Evolutionary conservation across 1,140 invertebrate species (phyloP), one percentile per base, ranked within the genome.

Genomic region (Solen grandis): DNA sequence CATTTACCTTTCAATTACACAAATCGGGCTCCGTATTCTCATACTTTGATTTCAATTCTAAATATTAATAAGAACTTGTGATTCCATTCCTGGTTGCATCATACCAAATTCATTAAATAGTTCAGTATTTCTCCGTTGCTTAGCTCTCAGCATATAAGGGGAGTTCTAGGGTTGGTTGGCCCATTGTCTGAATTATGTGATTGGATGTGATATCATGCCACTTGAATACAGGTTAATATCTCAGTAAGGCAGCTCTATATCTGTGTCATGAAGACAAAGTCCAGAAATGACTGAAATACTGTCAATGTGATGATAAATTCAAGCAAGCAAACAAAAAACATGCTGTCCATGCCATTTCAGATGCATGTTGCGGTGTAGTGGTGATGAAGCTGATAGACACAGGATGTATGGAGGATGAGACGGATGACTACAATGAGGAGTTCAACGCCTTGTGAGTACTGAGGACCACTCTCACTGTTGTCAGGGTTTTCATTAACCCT

Each of bases 351-450:
- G 10, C 5, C 46, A 27, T 59, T 69, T 13, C 13, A 80, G 68
- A 80, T 65, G 66, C 68, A 22, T 62, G 68, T 29, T 80, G 66
- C 63, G 68, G 77, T 35, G 70, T 68, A 36, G 70, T 81, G 19
- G 62, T 60, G 5, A 46, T 78, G 25, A 78, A 78, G 38, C 35
- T 78, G 54, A 78, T 65, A 36, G 75, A 78, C 25, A 78, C 75
- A n/a, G 75, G 75, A 19, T 69, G 75, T 60, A 78, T 78, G 75
- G 75, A 78, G 33, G 65, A 59, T 50, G 75, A 78, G 25, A 57
- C 54, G 16, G 75, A 78, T 59, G 75, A 78, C 1, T 63, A 63
- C 5, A 62, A 76, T 19, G 73, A 76, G 14, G 8, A 54, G 31
- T 76, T 63, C 27, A 50, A 16, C 5, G 33, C 36, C 54, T 5